These are phyloP conservation scores for Columbina picui DNA, from an alignment of 2,113 vertebrate genomes.

Conservation along the genomic window DNA sequence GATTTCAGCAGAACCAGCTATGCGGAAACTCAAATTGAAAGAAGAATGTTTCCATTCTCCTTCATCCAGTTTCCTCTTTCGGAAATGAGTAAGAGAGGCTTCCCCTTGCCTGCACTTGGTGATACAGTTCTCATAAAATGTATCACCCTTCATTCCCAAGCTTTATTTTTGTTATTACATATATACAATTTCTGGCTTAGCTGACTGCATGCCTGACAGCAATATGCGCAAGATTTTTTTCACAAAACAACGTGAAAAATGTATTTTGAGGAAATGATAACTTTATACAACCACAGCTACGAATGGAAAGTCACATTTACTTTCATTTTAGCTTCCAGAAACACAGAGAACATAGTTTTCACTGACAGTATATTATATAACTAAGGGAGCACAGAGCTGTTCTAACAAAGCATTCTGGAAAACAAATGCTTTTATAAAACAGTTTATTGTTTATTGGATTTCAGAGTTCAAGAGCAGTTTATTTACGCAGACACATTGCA, in stretches of 20 bases:
- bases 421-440: conserved; percentile 35
- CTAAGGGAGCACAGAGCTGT: neutral
- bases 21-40: neutral
- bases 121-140: neutral
- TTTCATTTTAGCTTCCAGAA: neutral
- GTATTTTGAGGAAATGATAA: neutral
- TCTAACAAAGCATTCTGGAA: conserved; percentile 30
- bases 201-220: neutral
- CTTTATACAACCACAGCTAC: neutral
- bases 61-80: neutral
- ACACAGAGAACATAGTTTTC: neutral
- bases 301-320: neutral
- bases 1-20: neutral
- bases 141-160: neutral
- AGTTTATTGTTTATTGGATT: neutral
- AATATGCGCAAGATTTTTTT: neutral
- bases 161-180: neutral
- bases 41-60: neutral
- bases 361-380: neutral
- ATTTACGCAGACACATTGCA: neutral
- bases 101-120: neutral
- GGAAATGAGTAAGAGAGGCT: neutral
- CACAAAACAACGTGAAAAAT: neutral
- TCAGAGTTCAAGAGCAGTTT: neutral
- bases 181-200: neutral